Evolutionary conservation across 1,140 invertebrate genomes (phyloP), one percentile per base, ranked within the genome.

Genomic region (Spodoptera frugiperda): DNA sequence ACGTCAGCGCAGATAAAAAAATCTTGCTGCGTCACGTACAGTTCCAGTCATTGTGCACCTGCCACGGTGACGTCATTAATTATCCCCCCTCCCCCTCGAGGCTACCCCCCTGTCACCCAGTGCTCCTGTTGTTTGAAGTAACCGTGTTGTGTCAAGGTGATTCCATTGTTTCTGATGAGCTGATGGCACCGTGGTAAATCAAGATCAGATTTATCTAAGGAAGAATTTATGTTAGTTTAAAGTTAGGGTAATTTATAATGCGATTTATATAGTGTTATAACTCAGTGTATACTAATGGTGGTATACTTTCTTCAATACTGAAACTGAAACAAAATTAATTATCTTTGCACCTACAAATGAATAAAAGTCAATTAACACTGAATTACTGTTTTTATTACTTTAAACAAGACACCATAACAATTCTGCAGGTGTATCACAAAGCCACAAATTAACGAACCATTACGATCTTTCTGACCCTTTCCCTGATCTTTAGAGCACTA

Each of bases 31-130:
- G 87, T 93, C 91, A 93, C 81, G 82, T 63, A 19, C 77, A 67
- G 63, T 83, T 77, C 80, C 78, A 84, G 82, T 91, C 91, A 91
- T 91, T 90, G 90, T 89, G 88, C 90, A 93, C 91, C 91, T 93
- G 91, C 89, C 91, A 91, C 84, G 86, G 86, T 82, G 81, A 77
- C 44, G 83, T 93, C 89, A 93, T 93, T 93, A 93, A 93, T 93
- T 91, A 93, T 87, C 63, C 65, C 80, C 65, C 80, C 72, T 77
- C 83, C 65, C 55, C 57, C 51, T n/a, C 17, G 30, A 39, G 33
- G 19, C 25, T 19, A 48, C 79, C 78, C 71, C 65, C 76, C 70
- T 63, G 71, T 30, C 71, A 59, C 71, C 71, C 44, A 17, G 55
- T 30, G 71, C n/a, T 46, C 19, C 55, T 48, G 44, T 67, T 67